Evolutionary conservation across 2,888 invertebrate species (phyloP), one percentile per base, ranked within the genome.

Genomic region (Campoplex capitator): DNA sequence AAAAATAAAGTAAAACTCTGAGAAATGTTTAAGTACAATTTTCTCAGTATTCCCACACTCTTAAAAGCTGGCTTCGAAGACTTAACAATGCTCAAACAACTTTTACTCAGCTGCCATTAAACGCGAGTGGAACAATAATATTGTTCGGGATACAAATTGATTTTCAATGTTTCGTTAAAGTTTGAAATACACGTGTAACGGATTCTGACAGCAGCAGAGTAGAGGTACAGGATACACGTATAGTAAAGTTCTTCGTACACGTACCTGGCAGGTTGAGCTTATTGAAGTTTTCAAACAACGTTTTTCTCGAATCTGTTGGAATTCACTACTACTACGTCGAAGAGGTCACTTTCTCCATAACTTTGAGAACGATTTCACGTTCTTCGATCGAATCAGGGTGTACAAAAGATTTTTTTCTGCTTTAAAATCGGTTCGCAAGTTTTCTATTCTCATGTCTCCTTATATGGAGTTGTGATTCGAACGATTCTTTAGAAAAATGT

Each of bases 101-200:
- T 67, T 28, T 70, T 45, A 28, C 38, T 45, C 51, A 32, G 62
- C 62, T 56, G 23, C 35, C 48, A 56, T 56, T 62, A 18, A 74
- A 58, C 56, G 35, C 54, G 42, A 67, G 32, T 45, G 48, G 45
- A 28, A 28, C 23, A 67, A 84, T 48, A 67, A 84, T 48, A 74
- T 32, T 74, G 74, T 48, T 65, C 56, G 42, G 13, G 45, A 23
- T 67, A 23, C 67, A 84, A 84, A 84, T 78, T 84, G 74, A 78
- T 84, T 84, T 78, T 67, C 83, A 84, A 78, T 79, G 78, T 84
- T 84, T 32, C 68, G 38, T 35, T 13, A 32, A 62, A 78, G 74
- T 68, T 74, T 56, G 23, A 42, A 45, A 51, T 62, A 48, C 45
- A 35, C 45, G 74, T 78, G 45, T 48, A 74, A 84, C 45, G 38